A percentile compares a stretch with the other conserved stretches of the same genome.
Evolutionary conservation across 2,113 vertebrate species (phyloP).

Genomic region (Microtus ochrogaster): DNA sequence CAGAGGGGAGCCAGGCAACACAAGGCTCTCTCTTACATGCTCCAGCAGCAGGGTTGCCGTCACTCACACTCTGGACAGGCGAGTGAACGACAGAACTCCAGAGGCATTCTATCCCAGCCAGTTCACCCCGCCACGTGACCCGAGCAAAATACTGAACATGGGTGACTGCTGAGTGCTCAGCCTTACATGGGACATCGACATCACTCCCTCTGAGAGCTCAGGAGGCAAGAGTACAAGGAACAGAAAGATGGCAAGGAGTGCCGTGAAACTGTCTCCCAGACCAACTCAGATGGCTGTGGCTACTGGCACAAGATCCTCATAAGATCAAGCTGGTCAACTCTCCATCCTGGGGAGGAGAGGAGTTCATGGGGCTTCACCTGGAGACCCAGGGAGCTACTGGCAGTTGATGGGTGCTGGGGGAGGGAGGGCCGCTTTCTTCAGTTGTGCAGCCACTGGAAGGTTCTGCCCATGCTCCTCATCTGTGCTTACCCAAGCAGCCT

Average conservation of each 20-base stretch:
- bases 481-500: background rate
- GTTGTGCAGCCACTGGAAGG: background rate
- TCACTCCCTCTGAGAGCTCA: background rate
- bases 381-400: background rate
- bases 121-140: background rate
- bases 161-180: background rate
- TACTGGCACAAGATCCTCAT: background rate
- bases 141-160: background rate
- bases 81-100: background rate
- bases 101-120: background rate
- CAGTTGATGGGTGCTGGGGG: background rate
- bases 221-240: background rate
- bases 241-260: background rate
- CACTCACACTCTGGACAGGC: background rate
- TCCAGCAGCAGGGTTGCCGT: background rate
- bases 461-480: background rate
- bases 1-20: background rate
- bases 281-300: background rate
- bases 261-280: background rate
- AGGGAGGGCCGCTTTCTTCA: background rate
- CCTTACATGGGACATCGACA: background rate
- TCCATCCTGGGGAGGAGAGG: background rate
- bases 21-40: background rate
- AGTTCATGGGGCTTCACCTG: background rate
- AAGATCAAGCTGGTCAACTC: background rate